Evolutionary conservation across 2,888 invertebrate genomes (phyloP).

Genomic region (Therioaphis trifolii): DNA sequence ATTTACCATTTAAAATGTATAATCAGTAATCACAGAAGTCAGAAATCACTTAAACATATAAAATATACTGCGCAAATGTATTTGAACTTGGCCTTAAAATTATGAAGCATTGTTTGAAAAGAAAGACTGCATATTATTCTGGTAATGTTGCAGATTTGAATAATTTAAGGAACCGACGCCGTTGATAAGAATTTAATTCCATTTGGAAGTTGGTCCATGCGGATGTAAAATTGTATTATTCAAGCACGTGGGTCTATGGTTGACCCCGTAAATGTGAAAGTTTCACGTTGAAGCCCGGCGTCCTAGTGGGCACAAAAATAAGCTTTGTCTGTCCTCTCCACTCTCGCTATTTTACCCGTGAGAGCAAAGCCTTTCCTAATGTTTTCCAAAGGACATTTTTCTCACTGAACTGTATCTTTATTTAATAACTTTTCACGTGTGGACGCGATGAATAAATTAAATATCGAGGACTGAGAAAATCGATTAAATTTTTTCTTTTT

Average conservation of each 20-base stretch:
- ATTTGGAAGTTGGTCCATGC: conserved; percentile 29
- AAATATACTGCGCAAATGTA: not conserved
- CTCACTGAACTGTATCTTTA: conserved; percentile 24
- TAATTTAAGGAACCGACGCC: conserved; percentile 39
- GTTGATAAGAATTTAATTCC: conserved; percentile 57
- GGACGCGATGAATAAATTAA: conserved; percentile 40
- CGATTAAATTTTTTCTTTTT: conserved; percentile 45
- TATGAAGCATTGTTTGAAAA: conserved; percentile 31
- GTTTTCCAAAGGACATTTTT: conserved; percentile 44
- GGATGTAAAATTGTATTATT: conserved; percentile 55
- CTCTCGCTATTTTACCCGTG: not conserved
- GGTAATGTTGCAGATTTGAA: conserved; percentile 27
- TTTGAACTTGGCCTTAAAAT: not conserved
- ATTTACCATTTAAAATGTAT: no score
- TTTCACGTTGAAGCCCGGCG: conserved; percentile 24
- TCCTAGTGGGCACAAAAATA: conserved; percentile 12
- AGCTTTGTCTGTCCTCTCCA: conserved; percentile 3
- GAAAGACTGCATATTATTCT: conserved; percentile 12
- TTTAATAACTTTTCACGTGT: conserved; percentile 34
- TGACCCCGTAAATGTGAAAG: conserved; percentile 55
- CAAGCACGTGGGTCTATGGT: conserved; percentile 35
- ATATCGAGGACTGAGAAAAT: conserved; percentile 17
- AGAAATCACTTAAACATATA: no score
- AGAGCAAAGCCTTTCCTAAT: conserved; percentile 31
- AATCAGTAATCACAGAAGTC: no score